phyloP scores from a whole-genome alignment of 1,140 invertebrate genomes.

The Atta colombica region DNA sequence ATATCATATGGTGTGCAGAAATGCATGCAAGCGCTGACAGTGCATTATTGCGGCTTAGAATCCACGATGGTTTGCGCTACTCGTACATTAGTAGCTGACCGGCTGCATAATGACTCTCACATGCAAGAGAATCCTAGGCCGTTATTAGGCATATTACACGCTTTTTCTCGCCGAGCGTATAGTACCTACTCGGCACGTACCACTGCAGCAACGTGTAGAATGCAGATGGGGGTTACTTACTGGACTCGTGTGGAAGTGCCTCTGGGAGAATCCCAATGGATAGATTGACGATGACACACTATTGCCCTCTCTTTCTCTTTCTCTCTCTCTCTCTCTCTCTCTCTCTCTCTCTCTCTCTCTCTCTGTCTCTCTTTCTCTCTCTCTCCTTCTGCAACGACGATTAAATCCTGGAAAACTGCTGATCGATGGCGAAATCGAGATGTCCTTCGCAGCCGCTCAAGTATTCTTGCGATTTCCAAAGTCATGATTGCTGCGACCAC shows the following conservation, averaged over 20 bases:
- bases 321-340: neutral
- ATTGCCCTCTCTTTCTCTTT: neutral
- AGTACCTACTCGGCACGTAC: neutral
- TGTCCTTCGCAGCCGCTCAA: neutral
- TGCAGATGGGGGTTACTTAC: neutral
- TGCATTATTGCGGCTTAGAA: conserved; percentile 40
- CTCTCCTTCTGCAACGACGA: neutral
- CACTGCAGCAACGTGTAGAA: neutral
- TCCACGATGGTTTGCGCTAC: conserved; percentile 12
- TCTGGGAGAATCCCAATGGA: neutral
- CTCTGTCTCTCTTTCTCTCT: neutral
- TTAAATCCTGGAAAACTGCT: conserved; percentile 11
- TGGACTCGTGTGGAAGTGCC: neutral
- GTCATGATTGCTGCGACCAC: neutral
- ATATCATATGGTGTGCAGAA: neutral
- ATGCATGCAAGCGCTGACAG: conserved; percentile 43
- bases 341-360: neutral
- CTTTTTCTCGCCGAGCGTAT: conserved; percentile 6
- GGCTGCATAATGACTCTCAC: conserved; percentile 41
- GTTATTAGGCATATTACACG: conserved; percentile 35
- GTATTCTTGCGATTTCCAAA: neutral
- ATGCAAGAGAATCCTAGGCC: neutral
- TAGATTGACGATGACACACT: neutral
- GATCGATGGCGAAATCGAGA: neutral
- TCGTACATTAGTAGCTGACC: conserved; percentile 42